Base-by-base conservation (phyloP, 2,113 vertebrate species). In the Dipodomys stephensi region DNA sequence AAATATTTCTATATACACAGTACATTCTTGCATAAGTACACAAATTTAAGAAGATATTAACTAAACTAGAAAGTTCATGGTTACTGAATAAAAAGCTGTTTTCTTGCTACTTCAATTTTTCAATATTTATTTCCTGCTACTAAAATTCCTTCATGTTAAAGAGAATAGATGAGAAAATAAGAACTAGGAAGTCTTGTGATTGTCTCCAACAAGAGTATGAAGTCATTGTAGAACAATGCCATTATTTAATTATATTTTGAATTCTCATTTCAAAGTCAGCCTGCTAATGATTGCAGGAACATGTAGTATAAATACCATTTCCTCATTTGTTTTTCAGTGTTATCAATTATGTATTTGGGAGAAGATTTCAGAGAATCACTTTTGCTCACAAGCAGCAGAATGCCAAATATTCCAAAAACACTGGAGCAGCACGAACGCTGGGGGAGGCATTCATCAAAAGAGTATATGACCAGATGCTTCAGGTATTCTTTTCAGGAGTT, bases 241-340 rank as follows among this genome's bases (percentile, higher is more conserved):
- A 96, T 96, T 97, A 96, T 81, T 96, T 97, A 97, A 98, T 97
- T 97, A 96, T 80, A 95, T 94, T 90, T 91, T 28, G 46, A n/a
- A 90, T 94, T 91, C 78, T 97, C 85, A 95, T 97, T 96, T 92
- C 76, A 68, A 96, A 97, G 85, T 39, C 88, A 96, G 87, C 86
- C 94, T 95, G 84, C 46, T 98, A 97, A 97, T 97, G 94, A 96
- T 68, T 98, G 96, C 96, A 98, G 94, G 93, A 93, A 83, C 93
- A 97, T 68, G 96, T 81, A 96, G 95, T 19, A 65, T 96, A 98
- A 98, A 97, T 74, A 97, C 49, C 90, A 82, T 83, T 93, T 95
- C 94, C 88, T 96, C 68, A 57, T 95, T 97, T 97, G 76, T 87
- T 96, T 97, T 94, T 87, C 94, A 92, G 69, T 95, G 78, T 8